Evolutionary conservation across 2,797 vertebrate species (phyloP), one percentile per base, ranked within the genome.

Genomic region (Chelmon rostratus): DNA sequence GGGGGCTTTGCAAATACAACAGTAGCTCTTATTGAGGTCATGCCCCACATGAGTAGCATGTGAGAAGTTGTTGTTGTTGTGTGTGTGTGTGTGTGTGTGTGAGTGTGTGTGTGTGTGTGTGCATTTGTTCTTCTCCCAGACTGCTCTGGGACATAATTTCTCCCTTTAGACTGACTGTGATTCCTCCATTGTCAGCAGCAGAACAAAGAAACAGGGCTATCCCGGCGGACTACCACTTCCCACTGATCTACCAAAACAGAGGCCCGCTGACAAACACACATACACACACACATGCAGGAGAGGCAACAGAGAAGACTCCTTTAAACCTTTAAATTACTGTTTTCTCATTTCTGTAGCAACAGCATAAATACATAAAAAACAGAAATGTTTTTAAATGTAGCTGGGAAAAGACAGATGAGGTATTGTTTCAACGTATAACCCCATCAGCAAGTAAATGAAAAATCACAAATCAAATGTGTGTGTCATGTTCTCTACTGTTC

Each of bases 191-290:
- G 93, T 92, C 91, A 93, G 91, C 89, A 86, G 84, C 78, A 91
- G 93, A 94, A 93, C 93, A 95, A 94, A 95, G 93, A 93, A 88
- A 83, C 81, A 74, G 79, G 74, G 81, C 82, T 87, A 74, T 93
- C 93, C 88, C 88, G 50, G 77, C 21, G 76, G 87, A 92, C 80
- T 11, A 69, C 79, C 89, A 87, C 85, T 88, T 93, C 88, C 71
- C 88, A 92, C 91, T 92, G 90, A 93, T 90, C 89, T 88, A 89
- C 91, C 89, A 86, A 91, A 93, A 91, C 88, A 92, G 83, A 90
- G 59, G 70, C 66, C 79, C 3, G 13, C 83, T 84, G 80, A 81
- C 74, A 88, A 82, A 88, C 68, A 85, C 76, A 83, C 79, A 82
- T 76, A 88, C 66, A 86, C 79, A 79, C 28, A 54, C 33, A 72